A percentile compares a stretch with the other conserved stretches of the same genome.
Evolutionary conservation across 2,888 invertebrate genomes (phyloP).

Genomic region (Galeruca laticollis): DNA sequence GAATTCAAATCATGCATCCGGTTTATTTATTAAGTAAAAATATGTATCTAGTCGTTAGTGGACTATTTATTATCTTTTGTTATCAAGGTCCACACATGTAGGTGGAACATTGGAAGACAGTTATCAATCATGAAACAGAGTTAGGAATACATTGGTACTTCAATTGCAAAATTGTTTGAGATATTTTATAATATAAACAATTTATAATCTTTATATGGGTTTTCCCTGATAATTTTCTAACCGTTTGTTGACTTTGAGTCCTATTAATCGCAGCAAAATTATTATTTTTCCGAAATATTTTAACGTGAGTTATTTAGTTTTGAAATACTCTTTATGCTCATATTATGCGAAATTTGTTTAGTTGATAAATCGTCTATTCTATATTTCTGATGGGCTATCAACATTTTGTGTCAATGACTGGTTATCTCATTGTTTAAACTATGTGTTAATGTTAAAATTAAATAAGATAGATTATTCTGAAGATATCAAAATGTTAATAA

Average conservation of each 20-base stretch:
- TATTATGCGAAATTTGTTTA: background rate
- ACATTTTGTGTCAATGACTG: constrained; percentile 13
- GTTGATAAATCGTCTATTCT: background rate
- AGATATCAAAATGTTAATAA: background rate
- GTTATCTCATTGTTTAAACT: constrained; percentile 12
- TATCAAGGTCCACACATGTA: constrained; percentile 5
- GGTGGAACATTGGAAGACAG: constrained; percentile 1
- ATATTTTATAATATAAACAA: too few relatives aligned
- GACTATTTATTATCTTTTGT: background rate
- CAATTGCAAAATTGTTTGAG: background rate
- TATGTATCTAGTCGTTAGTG: background rate
- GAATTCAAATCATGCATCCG: background rate
- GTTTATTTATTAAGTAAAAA: constrained; percentile 7
- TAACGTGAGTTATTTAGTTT: background rate
- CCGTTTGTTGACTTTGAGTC: too few relatives aligned
- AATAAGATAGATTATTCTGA: background rate
- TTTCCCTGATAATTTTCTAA: too few relatives aligned
- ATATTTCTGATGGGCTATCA: background rate
- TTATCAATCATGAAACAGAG: background rate
- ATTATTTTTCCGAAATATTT: too few relatives aligned
- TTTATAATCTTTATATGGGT: too few relatives aligned
- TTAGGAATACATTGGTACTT: background rate
- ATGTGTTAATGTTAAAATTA: constrained; percentile 1
- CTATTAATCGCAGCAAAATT: too few relatives aligned
- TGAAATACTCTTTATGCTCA: background rate